Base-by-base conservation (phyloP, 1,140 invertebrate species). In the Pseudomyrmex flavicornis region DNA sequence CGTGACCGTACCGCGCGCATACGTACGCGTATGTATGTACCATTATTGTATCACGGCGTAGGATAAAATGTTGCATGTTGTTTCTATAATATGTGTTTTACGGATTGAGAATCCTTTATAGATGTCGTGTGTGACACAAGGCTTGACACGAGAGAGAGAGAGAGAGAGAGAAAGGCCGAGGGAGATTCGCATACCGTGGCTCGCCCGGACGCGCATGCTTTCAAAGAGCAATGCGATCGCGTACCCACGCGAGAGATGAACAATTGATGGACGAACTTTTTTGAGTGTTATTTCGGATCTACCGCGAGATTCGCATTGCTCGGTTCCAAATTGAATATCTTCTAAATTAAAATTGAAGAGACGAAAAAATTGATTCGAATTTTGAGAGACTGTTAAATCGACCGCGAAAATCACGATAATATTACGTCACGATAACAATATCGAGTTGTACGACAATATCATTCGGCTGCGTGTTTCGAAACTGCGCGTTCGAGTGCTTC, bases 41-140 rank as follows among this genome's bases (percentile, higher is more conserved):
- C 83, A 89, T 90, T 90, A 93, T 92, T 90, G 85, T 92, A 93
- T 90, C 89, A 93, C 88, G 90, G 86, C 85, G 88, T 93, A 94
- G 92, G 89, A 89, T 93, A 93, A 94, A 94, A 93, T 94, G 93
- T 94, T 94, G 92, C 92, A 94, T 94, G 93, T 94, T 94, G 92
- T 94, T 94, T 92, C 93, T 91, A 93, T 94, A 92, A 93, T 94
- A 92, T 93, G 93, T 94, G 93, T 94, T 93, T 93, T 91, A 92
- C 84, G 90, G 91, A 92, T 92, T 92, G 85, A 91, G 91, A 93
- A 93, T 93, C 92, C 91, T 93, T 92, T 90, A 92, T 93, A 90
- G 88, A 92, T 92, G 90, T 93, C 91, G 91, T 93, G 91, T 92
- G 89, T 91, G 90, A 93, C 83, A 91, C 87, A 90, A 80, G 76